phyloP scores from a whole-genome alignment of 2,113 vertebrate species.

The Scophthalmus maximus region DNA sequence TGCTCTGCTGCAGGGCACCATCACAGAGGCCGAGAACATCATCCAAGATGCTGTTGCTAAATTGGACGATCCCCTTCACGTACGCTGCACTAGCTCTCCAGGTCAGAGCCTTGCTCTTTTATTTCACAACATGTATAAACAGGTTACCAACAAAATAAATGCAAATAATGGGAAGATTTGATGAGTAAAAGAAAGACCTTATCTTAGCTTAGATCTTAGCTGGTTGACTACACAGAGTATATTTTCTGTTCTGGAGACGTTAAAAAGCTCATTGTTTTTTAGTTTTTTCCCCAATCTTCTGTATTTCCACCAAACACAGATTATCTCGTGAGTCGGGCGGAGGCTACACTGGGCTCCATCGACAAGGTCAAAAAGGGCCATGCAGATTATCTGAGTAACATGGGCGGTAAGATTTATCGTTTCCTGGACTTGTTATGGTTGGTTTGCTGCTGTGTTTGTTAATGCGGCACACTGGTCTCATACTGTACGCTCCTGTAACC shows the following conservation, averaged over 20 bases:
- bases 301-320: slow-evolving; percentile 79
- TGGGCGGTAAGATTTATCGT: slow-evolving; percentile 82
- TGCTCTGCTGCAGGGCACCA: slow-evolving; percentile 84
- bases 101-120: slow-evolving; percentile 73
- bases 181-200: not conserved
- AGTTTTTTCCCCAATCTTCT: slow-evolving; percentile 6
- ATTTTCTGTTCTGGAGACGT: not conserved
- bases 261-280: not conserved
- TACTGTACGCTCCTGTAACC: slow-evolving; percentile 37
- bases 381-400: slow-evolving; percentile 85
- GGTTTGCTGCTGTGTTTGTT: slow-evolving; percentile 16
- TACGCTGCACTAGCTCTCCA: slow-evolving; percentile 96
- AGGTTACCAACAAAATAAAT: not conserved
- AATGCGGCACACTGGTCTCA: slow-evolving; percentile 13
- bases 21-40: slow-evolving; percentile 88
- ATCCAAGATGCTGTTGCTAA: slow-evolving; percentile 89
- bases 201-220: not conserved
- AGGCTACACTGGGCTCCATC: slow-evolving; percentile 87
- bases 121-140: not conserved
- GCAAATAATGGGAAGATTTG: not conserved
- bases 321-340: slow-evolving; percentile 91
- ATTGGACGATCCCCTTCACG: slow-evolving; percentile 92
- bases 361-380: slow-evolving; percentile 87
- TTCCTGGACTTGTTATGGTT: not conserved
- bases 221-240: not conserved